These are phyloP conservation scores for Archips xylosteana DNA, from an alignment of 2,888 invertebrate genomes.

Conservation along the genomic window DNA sequence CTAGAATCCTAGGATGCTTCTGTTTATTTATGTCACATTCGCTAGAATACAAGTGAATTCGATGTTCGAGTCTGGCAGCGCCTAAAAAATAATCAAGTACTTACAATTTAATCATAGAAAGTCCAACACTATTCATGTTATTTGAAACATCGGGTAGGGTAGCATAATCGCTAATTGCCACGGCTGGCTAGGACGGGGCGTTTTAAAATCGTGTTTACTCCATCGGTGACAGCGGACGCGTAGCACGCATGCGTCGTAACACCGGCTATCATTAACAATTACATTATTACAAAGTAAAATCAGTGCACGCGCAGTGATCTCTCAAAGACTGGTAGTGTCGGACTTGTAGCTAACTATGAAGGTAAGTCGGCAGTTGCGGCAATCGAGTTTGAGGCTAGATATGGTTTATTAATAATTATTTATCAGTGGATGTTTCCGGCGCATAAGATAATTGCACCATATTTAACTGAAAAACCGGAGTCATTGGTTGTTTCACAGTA, in stretches of 20 bases:
- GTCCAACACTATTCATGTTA: neutral
- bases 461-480: neutral
- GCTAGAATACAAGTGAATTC: too few relatives aligned
- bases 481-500: neutral
- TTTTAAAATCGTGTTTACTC: slow-evolving; percentile 36
- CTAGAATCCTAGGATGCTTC: too few relatives aligned
- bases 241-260: slow-evolving; percentile 28
- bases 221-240: slow-evolving; percentile 31
- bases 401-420: neutral
- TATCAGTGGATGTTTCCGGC: neutral
- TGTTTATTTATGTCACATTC: too few relatives aligned
- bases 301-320: slow-evolving; percentile 16
- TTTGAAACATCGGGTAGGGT: slow-evolving; percentile 28
- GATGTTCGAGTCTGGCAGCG: neutral
- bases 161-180: slow-evolving; percentile 35
- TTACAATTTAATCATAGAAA: neutral
- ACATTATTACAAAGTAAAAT: slow-evolving; percentile 11
- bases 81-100: neutral
- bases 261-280: slow-evolving; percentile 20
- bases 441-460: neutral
- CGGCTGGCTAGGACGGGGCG: slow-evolving; percentile 22
- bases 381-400: neutral
- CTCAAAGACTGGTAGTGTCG: neutral
- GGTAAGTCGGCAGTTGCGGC: slow-evolving; percentile 20
- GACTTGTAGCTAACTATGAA: slow-evolving; percentile 27